Conservation (phyloP, 2,113 vertebrate species). For the Echinops telfairi region DNA sequence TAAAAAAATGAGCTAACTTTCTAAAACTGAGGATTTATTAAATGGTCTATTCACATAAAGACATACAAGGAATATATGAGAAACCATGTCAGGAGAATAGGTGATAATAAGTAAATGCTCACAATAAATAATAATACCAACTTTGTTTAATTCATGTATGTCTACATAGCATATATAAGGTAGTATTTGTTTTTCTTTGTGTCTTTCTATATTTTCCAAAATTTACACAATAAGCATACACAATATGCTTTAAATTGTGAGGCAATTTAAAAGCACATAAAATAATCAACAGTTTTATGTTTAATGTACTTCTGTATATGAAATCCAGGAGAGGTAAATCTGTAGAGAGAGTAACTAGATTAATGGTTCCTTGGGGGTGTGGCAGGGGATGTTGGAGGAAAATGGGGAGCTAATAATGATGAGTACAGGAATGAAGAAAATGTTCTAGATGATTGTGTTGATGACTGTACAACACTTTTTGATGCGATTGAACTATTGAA, state of each 20-base stretch:
- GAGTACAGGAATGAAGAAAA: no score
- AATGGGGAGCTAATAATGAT: no score
- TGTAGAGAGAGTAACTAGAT: no score
- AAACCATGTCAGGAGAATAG: constrained; percentile 12
- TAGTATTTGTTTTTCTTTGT: not conserved
- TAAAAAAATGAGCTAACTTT: constrained; percentile 41
- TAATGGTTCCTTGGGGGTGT: no score
- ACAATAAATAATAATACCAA: constrained; percentile 16
- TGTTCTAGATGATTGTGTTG: no score
- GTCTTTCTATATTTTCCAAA: constrained; percentile 41
- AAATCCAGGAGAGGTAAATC: no score
- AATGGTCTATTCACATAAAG: not conserved
- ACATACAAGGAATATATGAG: not conserved
- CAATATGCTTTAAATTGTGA: not conserved
- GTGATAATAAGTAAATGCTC: not conserved
- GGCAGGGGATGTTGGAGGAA: no score
- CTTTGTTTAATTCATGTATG: not conserved
- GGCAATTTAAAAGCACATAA: not conserved
- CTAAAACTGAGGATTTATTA: constrained; percentile 36
- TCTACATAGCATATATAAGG: not conserved
- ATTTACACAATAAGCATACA: not conserved
- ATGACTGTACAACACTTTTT: no score
- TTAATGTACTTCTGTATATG: no score
- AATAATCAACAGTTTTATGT: not conserved
- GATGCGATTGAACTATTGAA: no score